Conservation (phyloP, 2,113 vertebrate genomes). For the Etheostoma spectabile region DNA sequence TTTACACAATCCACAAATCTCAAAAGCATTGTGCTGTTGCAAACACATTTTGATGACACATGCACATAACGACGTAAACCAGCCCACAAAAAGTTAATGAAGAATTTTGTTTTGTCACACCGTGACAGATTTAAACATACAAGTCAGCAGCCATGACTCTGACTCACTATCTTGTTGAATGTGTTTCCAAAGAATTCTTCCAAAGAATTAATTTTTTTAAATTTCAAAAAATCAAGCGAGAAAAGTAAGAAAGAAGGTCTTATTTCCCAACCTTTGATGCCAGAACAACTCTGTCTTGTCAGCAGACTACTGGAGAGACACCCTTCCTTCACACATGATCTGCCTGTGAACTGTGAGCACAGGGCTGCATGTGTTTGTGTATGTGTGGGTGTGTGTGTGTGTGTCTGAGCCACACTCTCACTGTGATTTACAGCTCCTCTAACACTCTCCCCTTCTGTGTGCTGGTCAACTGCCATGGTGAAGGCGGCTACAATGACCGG, state of each 20-base stretch:
- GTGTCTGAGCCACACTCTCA: conserved; percentile 74
- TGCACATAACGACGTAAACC: background rate
- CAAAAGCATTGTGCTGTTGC: background rate
- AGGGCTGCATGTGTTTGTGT: conserved; percentile 53
- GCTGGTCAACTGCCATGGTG: conserved; percentile 77
- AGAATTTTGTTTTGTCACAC: too few species aligned
- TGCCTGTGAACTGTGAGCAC: conserved; percentile 63
- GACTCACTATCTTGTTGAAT: too few species aligned
- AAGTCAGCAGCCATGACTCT: too few species aligned
- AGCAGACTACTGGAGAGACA: conserved; percentile 42
- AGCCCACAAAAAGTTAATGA: too few species aligned
- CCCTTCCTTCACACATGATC: conserved; percentile 66
- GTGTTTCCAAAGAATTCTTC: background rate
- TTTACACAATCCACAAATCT: background rate
- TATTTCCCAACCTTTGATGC: conserved; percentile 17
- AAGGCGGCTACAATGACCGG: conserved; percentile 73
- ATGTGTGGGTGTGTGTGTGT: conserved; percentile 62
- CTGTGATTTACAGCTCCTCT: conserved; percentile 81
- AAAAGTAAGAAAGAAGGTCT: background rate
- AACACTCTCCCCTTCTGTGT: conserved; percentile 75
- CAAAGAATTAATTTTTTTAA: background rate
- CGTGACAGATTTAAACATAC: too few species aligned
- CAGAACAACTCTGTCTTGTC: conserved; percentile 59
- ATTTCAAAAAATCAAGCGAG: conserved; percentile 23
- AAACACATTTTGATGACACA: background rate